Evolutionary conservation across 1,140 invertebrate genomes (phyloP), one percentile per base, ranked within the genome.

Genomic region (Drosophila sucinea): DNA sequence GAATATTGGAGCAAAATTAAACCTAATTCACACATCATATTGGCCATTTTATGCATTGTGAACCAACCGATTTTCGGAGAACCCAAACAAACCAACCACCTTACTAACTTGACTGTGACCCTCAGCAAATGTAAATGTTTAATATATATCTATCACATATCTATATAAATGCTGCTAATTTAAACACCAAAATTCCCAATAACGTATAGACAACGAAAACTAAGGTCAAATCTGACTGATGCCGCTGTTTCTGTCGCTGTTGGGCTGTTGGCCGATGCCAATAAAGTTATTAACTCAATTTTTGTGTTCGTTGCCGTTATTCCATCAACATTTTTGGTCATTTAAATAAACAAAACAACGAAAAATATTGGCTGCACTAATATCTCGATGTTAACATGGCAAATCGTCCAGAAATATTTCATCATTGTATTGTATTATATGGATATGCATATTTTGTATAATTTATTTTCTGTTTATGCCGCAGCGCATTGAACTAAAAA

Each of bases 271-370:
- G 35, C 8, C 35, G 77, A 72, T 67, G 74, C 40, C 60, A 44
- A 70, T 67, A 73, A 63, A 77, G 76, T 74, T 87, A 89, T 87
- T 87, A 86, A 87, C 84, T 87, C 66, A 79, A 83, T 87, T 89
- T 77, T 67, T 76, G 40, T 23, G 38, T 44, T 11, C 61, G 33
- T 61, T 74, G 79, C 76, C 81, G 66, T 81, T 86, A 67, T 81
- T 73, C 77, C 72, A 82, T 73, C 70, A 58, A 38, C 67, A 73
- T 77, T 83, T 86, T 71, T 69, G 71, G 83, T 87, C 79, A 72
- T 83, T 89, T 80, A 72, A 83, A 82, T 72, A 87, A 87, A 84
- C 65, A 77, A 73, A 73, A 70, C 67, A 55, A 63, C 11, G 32
- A 38, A 67, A 54, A 57, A 56, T 54, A 44, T 30, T 62, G 30